Percentiles rank a stretch among this genome's conserved stretches.
Conservation (phyloP, 2,888 invertebrate genomes). For the Stegana nigrithorax region DNA sequence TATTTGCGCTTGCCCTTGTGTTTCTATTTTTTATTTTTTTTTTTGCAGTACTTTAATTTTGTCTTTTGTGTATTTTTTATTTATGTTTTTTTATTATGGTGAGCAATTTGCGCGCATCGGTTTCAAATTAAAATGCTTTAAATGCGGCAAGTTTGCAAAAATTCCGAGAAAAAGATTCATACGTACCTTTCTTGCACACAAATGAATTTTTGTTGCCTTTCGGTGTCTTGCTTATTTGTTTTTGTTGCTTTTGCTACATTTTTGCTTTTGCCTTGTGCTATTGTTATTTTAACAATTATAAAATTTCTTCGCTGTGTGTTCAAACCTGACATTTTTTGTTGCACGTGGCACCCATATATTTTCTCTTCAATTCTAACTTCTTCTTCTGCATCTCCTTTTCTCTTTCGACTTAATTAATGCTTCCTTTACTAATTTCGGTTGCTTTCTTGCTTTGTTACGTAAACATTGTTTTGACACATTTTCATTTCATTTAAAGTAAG, state of each 20-base stretch:
- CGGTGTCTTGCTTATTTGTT: neutral
- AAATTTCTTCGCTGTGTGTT: neutral
- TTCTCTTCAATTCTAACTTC: neutral
- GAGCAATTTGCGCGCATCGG: neutral
- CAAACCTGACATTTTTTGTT: neutral
- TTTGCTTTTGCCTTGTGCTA: neutral
- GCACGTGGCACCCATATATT: neutral
- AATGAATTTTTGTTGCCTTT: neutral
- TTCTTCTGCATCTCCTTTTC: no score
- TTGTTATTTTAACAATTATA: conserved; percentile 10
- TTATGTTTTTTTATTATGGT: neutral
- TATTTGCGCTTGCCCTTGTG: neutral
- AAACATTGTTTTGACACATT: conserved; percentile 12
- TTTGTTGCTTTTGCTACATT: neutral
- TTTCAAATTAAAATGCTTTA: neutral
- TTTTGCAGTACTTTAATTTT: no score
- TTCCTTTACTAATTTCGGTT: no score
- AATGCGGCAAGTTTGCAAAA: neutral
- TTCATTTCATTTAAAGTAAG: neutral
- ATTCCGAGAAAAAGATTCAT: neutral
- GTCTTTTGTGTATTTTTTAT: neutral
- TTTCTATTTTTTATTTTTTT: neutral
- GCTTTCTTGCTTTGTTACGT: neutral
- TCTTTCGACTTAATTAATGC: no score
- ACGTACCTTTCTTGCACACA: neutral